Conservation (phyloP, 2,113 vertebrate genomes). For the Pseudopodoces humilis region DNA sequence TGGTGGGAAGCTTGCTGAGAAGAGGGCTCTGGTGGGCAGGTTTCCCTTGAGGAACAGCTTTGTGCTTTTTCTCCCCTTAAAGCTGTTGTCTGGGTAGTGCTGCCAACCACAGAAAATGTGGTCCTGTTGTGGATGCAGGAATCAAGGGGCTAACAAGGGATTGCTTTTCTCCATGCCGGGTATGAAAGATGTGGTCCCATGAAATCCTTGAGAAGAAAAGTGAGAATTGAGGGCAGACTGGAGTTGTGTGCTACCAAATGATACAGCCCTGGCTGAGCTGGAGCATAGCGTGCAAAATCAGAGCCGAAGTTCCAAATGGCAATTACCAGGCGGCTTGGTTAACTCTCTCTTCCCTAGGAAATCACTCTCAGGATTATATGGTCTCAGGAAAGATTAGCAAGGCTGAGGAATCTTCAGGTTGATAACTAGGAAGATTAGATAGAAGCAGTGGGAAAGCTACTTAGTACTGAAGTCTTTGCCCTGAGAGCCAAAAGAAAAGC, state of each 20-base stretch:
- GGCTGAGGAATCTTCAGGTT: constrained; percentile 35
- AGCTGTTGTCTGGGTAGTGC: no score
- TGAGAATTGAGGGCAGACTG: not conserved
- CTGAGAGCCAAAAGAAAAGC: not conserved
- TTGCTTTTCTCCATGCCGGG: not conserved
- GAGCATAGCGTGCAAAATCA: constrained; percentile 42
- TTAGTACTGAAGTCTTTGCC: constrained; percentile 36
- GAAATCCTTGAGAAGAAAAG: not conserved
- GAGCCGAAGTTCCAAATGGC: constrained; percentile 46
- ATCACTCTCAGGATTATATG: constrained; percentile 28
- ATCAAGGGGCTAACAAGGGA: not conserved
- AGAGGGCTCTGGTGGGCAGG: rapidly evolving
- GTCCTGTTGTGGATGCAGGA: not conserved
- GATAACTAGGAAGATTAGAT: constrained; percentile 65
- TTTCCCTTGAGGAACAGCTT: not conserved
- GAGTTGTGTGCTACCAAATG: not conserved
- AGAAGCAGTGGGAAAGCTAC: constrained; percentile 32
- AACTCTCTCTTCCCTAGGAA: constrained; percentile 46
- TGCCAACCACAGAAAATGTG: rapidly evolving
- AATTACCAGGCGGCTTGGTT: constrained; percentile 49
- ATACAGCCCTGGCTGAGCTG: not conserved
- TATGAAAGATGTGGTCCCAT: not conserved
- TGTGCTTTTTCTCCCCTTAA: rapidly evolving
- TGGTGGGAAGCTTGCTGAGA: not conserved
- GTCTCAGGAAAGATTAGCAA: constrained; percentile 42